phyloP scores from a whole-genome alignment of 30 jellyfish, hydroid and myxozoan genomes.

The Pseudorhiza aurosa region DNA sequence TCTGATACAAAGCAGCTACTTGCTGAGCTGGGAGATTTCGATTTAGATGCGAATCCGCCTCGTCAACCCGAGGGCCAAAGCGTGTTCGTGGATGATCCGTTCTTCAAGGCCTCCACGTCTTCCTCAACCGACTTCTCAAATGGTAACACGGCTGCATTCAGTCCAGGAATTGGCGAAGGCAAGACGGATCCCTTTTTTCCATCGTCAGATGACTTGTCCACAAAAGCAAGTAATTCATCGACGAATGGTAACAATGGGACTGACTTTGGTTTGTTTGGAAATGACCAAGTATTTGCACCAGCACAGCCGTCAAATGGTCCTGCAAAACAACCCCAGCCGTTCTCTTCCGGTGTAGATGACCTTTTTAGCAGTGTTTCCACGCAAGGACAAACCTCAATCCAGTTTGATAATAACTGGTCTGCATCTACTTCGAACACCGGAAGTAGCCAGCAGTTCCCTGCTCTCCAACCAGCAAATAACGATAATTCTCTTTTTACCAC shows the following conservation, averaged over 20 bases:
- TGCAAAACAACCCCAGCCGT: slow-evolving; percentile 2
- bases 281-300: slow-evolving; percentile 46
- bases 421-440: slow-evolving; percentile 12
- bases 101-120: slow-evolving; percentile 32
- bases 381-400: slow-evolving; percentile 1
- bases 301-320: background rate
- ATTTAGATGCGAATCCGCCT: slow-evolving; percentile 59
- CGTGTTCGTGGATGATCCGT: slow-evolving; percentile 61
- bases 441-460: background rate
- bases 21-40: slow-evolving; percentile 68
- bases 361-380: slow-evolving; percentile 33
- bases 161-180: slow-evolving; percentile 4
- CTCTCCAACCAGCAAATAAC: slow-evolving; percentile 36
- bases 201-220: slow-evolving; percentile 15
- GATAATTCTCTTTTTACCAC: slow-evolving; percentile 39
- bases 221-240: slow-evolving; percentile 6
- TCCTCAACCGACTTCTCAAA: slow-evolving; percentile 12
- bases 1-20: slow-evolving; percentile 72
- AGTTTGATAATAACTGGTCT: slow-evolving; percentile 10
- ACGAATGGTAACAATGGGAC: slow-evolving; percentile 27
- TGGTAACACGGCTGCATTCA: slow-evolving; percentile 30
- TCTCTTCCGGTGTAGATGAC: slow-evolving; percentile 52
- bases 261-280: slow-evolving; percentile 36
- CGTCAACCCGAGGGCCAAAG: slow-evolving; percentile 37
- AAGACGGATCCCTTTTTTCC: slow-evolving; percentile 25